Base-by-base conservation (phyloP, 2,888 invertebrate genomes). In the Melinaea menophilus region DNA sequence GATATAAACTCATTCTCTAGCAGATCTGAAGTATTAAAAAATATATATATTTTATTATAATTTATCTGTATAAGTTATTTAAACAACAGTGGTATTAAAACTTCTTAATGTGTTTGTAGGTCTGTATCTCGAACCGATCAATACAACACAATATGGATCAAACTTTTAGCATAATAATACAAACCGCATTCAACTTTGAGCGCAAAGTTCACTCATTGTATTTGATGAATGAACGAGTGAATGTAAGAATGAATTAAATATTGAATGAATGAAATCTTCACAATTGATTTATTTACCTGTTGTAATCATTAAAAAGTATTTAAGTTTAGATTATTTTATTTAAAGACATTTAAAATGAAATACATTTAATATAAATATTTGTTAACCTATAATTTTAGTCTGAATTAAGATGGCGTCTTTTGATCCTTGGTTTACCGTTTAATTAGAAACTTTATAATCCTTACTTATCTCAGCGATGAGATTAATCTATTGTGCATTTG, bases 71-170 rank as follows among this genome's bases (percentile, higher is more conserved):
- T 37, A 37, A 37, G 7, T 37, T 5, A 9, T 9, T 9, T 41
- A 3, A 41, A 41, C 9, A 5, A 41, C 41, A 41, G 22, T 22
- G 9, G 9, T 9, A 9, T 41, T 41, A 41, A 3, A 41, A 41
- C 41, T 41, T 41, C 45, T 56, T 31, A 59, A 13, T 58, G 47
- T 60, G 64, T 58, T 22, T 46, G 46, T 47, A 35, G 48, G 51
- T 56, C 58, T 58, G 9, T 54, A 59, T 35, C 33, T 56, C 46
- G 58, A 59, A 56, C 63, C 62, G 55, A 66, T 63, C 56, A 56
- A 59, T 62, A 61, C 48, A 41, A 55, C 47, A 55, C 45, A 48
- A 35, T 55, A 34, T 11, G 55, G n/a, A 34, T 12, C n/a, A 55
- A 55, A 55, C 35, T 55, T 35, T 55, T 12, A 55, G 55, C 5